Conservation (phyloP, 1,140 invertebrate genomes). For the Macrobrachium nipponense region DNA sequence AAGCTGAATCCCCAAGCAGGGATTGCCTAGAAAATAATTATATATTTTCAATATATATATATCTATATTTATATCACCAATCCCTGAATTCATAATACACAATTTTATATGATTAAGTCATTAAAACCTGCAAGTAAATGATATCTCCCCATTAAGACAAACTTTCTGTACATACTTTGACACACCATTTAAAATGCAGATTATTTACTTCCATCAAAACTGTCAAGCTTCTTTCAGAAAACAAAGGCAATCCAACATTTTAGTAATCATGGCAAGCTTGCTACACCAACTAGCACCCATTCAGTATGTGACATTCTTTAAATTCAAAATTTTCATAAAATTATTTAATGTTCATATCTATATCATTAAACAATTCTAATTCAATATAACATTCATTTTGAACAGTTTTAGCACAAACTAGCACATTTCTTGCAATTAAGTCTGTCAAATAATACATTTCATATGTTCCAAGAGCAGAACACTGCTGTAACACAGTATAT, state of each 20-base stretch:
- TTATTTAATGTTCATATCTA: slow-evolving; percentile 15
- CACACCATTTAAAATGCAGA: no score
- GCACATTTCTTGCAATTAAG: slow-evolving; percentile 38
- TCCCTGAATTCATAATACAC: background rate
- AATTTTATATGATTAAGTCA: background rate
- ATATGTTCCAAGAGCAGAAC: slow-evolving; percentile 31
- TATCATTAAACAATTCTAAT: background rate
- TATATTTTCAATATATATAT: background rate
- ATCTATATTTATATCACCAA: slow-evolving; percentile 18
- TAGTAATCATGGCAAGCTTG: slow-evolving; percentile 46
- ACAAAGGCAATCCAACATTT: background rate
- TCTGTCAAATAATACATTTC: slow-evolving; percentile 31
- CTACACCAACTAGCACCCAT: slow-evolving; percentile 59
- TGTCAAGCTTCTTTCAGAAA: no score
- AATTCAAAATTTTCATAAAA: slow-evolving; percentile 10
- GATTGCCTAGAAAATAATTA: slow-evolving; percentile 40
- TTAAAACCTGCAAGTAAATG: slow-evolving; percentile 6
- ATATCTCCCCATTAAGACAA: background rate
- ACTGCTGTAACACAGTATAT: slow-evolving; percentile 49
- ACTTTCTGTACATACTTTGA: no score
- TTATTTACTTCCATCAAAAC: no score
- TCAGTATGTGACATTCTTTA: slow-evolving; percentile 41
- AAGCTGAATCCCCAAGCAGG: slow-evolving; percentile 36
- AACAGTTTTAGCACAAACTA: slow-evolving; percentile 23
- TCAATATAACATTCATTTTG: slow-evolving; percentile 15